Evolutionary conservation across 2,113 vertebrate species (phyloP).

Genomic region (rat (Rattus norvegicus)): GRCr8 NC_086028.1:21774501-21775000

Average conservation of each 20-base stretch:
- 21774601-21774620: conserved; percentile 85
- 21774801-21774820: conserved; percentile 60
- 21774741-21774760: conserved; percentile 74
- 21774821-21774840: conserved; percentile 44
- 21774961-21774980: conserved; percentile 79
- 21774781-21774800: not conserved
- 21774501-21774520: not conserved
- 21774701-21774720: conserved; percentile 75
- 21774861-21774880: conserved; percentile 67
- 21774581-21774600: conserved; percentile 82
- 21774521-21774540: conserved; percentile 76
- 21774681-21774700: conserved; percentile 83
- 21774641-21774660: conserved; percentile 72
- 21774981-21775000: conserved; percentile 80
- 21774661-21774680: conserved; percentile 83
- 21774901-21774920: conserved; percentile 77
- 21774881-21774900: conserved; percentile 65
- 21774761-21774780: conserved; percentile 46
- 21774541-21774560: conserved; percentile 81
- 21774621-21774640: conserved; percentile 81
- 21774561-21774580: conserved; percentile 83
- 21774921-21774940: conserved; percentile 87
- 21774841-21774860: conserved; percentile 24
- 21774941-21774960: conserved; percentile 84
- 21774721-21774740: conserved; percentile 46